Conservation (phyloP, 2,888 invertebrate genomes). For the Folsomia manolachei region DNA sequence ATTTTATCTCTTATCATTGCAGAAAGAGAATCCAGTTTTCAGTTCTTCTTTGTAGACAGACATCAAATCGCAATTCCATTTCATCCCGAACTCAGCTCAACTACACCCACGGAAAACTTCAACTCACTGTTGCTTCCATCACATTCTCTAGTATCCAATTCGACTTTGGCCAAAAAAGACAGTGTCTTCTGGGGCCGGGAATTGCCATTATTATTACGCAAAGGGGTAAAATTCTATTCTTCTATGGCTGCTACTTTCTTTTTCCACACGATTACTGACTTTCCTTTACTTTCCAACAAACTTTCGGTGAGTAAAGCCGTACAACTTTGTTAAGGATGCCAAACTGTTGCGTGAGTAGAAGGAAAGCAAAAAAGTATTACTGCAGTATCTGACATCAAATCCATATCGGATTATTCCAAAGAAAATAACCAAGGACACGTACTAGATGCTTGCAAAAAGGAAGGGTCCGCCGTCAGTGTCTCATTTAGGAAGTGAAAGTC, state of each 20-base stretch:
- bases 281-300: too few species aligned
- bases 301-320: too few species aligned
- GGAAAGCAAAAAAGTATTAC: neutral
- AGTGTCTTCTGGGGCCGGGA: neutral
- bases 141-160: too few species aligned
- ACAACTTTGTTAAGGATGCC: too few species aligned
- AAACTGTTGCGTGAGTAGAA: neutral
- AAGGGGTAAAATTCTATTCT: too few species aligned
- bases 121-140: neutral
- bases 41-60: neutral
- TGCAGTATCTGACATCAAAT: neutral
- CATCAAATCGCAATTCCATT: neutral
- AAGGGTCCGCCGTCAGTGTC: neutral
- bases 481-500: conserved; percentile 17
- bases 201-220: too few species aligned
- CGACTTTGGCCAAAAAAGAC: neutral
- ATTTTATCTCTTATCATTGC: conserved; percentile 7
- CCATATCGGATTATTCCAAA: neutral
- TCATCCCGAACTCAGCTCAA: neutral
- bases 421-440: neutral
- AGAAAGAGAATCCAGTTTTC: neutral
- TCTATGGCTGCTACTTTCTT: too few species aligned
- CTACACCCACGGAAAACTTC: too few species aligned
- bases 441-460: too few species aligned
- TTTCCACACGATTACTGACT: too few species aligned